A percentile compares a stretch with the other conserved stretches of the same genome.
Evolutionary conservation across 2,888 invertebrate species (phyloP).

Genomic region (Tiphia femorata): DNA sequence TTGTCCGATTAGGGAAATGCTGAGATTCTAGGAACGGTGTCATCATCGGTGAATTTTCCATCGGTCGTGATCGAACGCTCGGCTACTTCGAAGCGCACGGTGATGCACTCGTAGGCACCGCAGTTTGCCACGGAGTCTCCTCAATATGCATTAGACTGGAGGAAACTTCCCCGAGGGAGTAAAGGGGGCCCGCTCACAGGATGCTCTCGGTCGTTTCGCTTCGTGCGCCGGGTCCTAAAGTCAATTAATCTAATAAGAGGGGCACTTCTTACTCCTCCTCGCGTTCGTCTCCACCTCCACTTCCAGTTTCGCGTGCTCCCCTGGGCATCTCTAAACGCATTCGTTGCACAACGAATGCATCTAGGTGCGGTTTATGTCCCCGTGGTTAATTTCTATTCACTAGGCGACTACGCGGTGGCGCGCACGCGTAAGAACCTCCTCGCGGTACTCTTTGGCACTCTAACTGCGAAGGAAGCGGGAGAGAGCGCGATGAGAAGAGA

Average conservation of each 20-base stretch:
- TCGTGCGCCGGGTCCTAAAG: constrained; percentile 34
- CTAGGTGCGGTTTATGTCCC: constrained; percentile 52
- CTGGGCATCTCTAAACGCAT: constrained; percentile 19
- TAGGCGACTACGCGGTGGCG: constrained; percentile 5
- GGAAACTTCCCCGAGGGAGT: constrained; percentile 1
- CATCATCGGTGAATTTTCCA: too few species aligned
- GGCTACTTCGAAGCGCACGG: too few species aligned
- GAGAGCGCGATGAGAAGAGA: not conserved
- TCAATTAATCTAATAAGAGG: constrained; percentile 50
- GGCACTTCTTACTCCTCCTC: constrained; percentile 1
- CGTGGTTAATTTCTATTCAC: constrained; percentile 54
- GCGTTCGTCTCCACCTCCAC: not conserved
- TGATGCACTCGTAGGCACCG: too few species aligned
- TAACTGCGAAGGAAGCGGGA: not conserved
- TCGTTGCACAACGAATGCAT: constrained; percentile 54
- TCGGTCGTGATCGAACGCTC: too few species aligned
- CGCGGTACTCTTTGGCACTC: not conserved
- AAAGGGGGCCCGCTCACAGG: not conserved
- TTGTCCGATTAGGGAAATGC: too few species aligned
- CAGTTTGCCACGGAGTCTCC: too few species aligned
- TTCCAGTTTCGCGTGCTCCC: not conserved
- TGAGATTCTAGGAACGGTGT: too few species aligned
- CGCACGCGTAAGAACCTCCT: constrained; percentile 21
- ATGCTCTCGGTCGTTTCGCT: constrained; percentile 2
- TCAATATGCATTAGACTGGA: not conserved